These are phyloP conservation scores for Vulpes vulpes DNA, from an alignment of 2,113 vertebrate species.

Conservation along the genomic window DNA sequence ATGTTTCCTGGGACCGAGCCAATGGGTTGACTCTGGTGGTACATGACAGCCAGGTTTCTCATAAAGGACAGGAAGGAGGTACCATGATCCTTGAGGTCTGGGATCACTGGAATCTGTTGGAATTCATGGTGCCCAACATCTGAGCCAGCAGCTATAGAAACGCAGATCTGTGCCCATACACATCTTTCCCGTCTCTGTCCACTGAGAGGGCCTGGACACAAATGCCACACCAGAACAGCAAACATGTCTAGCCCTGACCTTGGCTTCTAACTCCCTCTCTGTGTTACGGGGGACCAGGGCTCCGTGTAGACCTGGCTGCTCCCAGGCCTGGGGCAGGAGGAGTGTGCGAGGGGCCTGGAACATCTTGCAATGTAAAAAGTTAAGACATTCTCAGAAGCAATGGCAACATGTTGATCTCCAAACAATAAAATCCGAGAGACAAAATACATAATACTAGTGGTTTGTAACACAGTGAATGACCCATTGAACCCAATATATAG, in stretches of 20 bases:
- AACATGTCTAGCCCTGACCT: not conserved
- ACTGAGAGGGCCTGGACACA: too few species aligned
- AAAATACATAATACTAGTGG: accelerated
- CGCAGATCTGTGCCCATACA: not conserved
- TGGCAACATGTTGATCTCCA: not conserved
- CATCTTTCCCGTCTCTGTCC: not conserved
- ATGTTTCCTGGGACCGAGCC: not conserved
- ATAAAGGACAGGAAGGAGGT: not conserved
- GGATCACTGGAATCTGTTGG: not conserved
- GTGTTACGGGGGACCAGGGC: not conserved
- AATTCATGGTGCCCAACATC: not conserved
- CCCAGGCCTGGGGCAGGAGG: not conserved
- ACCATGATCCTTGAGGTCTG: too few species aligned
- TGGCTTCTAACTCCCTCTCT: not conserved
- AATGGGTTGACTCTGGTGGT: not conserved
- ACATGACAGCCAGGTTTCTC: not conserved
- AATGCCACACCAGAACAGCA: not conserved
- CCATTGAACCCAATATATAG: not conserved
- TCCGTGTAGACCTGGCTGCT: not conserved
- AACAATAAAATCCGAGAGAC: not conserved
- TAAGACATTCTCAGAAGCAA: not conserved
- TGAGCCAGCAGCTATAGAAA: not conserved
- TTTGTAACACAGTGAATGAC: not conserved
- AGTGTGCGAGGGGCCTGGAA: not conserved
- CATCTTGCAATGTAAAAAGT: not conserved